Evolutionary conservation across 2,113 vertebrate genomes (phyloP).

Genomic region (Notothenia rossii): DNA sequence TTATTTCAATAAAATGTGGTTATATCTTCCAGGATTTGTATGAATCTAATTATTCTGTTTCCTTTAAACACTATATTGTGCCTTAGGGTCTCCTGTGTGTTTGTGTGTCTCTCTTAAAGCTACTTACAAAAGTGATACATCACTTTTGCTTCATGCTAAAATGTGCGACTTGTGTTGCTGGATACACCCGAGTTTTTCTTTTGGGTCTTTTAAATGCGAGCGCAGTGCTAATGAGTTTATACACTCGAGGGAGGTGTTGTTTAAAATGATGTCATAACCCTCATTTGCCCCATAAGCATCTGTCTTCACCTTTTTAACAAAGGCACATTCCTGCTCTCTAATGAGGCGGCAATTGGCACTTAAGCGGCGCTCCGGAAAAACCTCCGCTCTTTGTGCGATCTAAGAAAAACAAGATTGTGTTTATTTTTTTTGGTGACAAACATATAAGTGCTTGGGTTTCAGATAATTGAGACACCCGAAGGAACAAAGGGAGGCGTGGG

Average conservation of each 20-base stretch:
- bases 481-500: slow-evolving; percentile 31
- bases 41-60: slow-evolving; percentile 52
- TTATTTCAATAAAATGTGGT: slow-evolving; percentile 31
- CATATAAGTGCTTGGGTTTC: neutral
- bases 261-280: slow-evolving; percentile 57
- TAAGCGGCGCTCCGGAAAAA: slow-evolving; percentile 8
- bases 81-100: neutral
- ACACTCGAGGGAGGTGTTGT: slow-evolving; percentile 48
- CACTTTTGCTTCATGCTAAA: neutral
- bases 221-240: slow-evolving; percentile 48
- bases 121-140: slow-evolving; percentile 25
- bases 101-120: slow-evolving; percentile 2
- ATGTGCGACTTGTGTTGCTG: neutral
- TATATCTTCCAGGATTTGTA: slow-evolving; percentile 43
- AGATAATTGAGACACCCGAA: neutral
- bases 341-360: slow-evolving; percentile 61
- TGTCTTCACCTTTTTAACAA: slow-evolving; percentile 56
- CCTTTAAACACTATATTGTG: slow-evolving; percentile 31
- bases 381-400: neutral
- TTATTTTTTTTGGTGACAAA: slow-evolving; percentile 1
- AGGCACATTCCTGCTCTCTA: slow-evolving; percentile 43
- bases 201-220: neutral
- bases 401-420: slow-evolving; percentile 38
- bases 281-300: slow-evolving; percentile 39
- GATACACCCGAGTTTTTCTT: neutral